Evolutionary conservation across 92 coral and sea anemone genomes (phyloP).

Genomic region (Epizoanthus fatuus): DNA sequence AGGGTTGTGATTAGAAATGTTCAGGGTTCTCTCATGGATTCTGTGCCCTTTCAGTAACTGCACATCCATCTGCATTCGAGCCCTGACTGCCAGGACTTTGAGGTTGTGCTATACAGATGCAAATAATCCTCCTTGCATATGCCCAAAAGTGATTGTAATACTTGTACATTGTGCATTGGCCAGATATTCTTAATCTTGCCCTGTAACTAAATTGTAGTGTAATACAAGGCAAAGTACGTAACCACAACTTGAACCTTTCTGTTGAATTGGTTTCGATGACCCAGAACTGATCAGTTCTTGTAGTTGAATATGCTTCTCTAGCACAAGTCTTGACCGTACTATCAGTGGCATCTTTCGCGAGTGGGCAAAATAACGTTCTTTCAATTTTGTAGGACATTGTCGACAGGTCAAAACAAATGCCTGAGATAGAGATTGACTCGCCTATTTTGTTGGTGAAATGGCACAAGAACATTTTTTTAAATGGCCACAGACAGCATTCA

Average conservation of each 20-base stretch:
- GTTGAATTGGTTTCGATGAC: constrained; percentile 29
- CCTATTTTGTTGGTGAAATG: constrained; percentile 28
- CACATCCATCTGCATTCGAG: constrained; percentile 21
- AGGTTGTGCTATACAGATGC: neutral
- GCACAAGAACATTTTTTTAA: constrained; percentile 28
- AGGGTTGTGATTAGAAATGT: constrained; percentile 49
- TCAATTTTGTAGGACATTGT: constrained; percentile 27
- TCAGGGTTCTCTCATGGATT: constrained; percentile 32
- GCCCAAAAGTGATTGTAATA: constrained; percentile 32
- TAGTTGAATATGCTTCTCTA: constrained; percentile 24
- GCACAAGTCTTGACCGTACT: constrained; percentile 23
- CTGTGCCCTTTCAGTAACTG: constrained; percentile 9
- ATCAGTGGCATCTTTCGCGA: constrained; percentile 28
- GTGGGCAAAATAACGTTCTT: constrained; percentile 24
- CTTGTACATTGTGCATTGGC: constrained; percentile 33
- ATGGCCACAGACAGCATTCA: constrained; percentile 39
- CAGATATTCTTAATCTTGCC: neutral
- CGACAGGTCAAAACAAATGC: constrained; percentile 27
- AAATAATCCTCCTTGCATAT: constrained; percentile 29
- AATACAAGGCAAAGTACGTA: constrained; percentile 29
- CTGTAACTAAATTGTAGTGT: neutral
- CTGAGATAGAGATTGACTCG: constrained; percentile 26
- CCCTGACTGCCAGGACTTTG: neutral
- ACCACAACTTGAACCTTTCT: constrained; percentile 21
- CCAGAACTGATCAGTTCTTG: constrained; percentile 23